Conservation (phyloP, 2,113 vertebrate species). For the Sisor rabdophorus region DNA sequence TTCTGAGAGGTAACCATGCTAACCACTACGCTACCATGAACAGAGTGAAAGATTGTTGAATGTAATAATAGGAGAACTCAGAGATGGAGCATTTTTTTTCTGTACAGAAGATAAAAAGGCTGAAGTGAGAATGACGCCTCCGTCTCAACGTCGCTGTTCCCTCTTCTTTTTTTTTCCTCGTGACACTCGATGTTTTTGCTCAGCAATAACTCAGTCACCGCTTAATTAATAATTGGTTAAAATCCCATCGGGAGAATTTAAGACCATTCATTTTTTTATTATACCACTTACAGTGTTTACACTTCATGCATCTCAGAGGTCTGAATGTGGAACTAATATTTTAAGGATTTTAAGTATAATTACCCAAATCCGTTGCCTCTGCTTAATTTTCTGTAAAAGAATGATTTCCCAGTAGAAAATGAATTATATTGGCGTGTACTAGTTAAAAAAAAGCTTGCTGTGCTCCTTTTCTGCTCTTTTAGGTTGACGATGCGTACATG, state of each 20-base stretch:
- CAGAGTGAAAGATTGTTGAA: too few relatives aligned
- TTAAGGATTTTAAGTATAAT: neutral
- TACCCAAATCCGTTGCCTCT: neutral
- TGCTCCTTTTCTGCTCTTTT: conserved; percentile 16
- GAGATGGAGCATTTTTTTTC: too few relatives aligned
- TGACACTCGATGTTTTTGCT: conserved; percentile 26
- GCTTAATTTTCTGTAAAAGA: neutral
- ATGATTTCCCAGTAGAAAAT: conserved; percentile 1
- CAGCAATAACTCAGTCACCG: neutral
- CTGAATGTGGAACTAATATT: conserved; percentile 7
- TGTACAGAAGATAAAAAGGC: too few relatives aligned
- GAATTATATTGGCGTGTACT: neutral
- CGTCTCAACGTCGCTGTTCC: too few relatives aligned
- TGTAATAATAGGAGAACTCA: too few relatives aligned
- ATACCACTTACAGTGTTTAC: neutral
- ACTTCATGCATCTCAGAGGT: neutral
- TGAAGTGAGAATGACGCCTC: too few relatives aligned
- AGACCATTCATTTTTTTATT: conserved; percentile 7
- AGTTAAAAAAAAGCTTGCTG: neutral
- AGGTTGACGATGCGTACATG: conserved; percentile 17
- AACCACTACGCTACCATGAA: too few relatives aligned
- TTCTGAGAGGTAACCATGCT: too few relatives aligned
- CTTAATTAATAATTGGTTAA: conserved; percentile 2
- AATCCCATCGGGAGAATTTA: conserved; percentile 18
- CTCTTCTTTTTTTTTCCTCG: neutral